Percentiles rank a stretch among this genome's conserved stretches.
Conservation (phyloP, 2,797 vertebrate species). For the Calcarius lapponicus region DNA sequence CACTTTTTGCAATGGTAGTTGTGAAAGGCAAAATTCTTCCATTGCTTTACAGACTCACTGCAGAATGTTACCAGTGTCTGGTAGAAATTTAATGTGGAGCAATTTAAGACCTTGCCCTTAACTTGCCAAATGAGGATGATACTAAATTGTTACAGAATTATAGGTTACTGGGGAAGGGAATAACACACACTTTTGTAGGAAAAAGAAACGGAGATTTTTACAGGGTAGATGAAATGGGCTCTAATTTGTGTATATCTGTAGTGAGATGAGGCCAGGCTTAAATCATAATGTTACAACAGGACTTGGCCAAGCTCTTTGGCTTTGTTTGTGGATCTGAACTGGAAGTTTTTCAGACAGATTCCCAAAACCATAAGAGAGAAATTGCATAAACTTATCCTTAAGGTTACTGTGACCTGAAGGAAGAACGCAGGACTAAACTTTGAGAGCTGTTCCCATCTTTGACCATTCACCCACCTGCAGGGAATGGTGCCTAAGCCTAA, state of each 20-base stretch:
- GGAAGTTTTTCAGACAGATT: not conserved
- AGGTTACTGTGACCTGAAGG: not conserved
- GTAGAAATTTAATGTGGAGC: constrained; percentile 1
- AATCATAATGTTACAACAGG: not conserved
- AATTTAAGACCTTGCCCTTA: constrained; percentile 3
- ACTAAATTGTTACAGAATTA: constrained; percentile 9
- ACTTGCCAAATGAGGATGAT: constrained; percentile 9
- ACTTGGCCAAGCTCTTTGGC: not conserved
- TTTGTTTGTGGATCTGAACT: not conserved
- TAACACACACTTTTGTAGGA: not conserved
- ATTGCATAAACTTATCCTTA: not conserved
- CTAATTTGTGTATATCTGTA: not conserved
- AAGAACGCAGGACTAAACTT: not conserved
- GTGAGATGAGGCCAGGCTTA: not conserved
- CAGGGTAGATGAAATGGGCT: not conserved
- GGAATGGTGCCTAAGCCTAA: not conserved
- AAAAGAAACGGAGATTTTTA: constrained; percentile 4
- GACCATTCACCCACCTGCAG: not conserved
- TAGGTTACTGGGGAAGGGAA: not conserved
- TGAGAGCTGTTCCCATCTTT: not conserved
- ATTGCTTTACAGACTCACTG: not conserved
- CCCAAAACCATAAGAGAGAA: not conserved
- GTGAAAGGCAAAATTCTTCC: constrained; percentile 13
- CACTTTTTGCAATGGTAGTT: not conserved
- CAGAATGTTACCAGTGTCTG: not conserved